Base-by-base conservation (phyloP, 2,888 invertebrate species). In the Zootermopsis nevadensis region DNA sequence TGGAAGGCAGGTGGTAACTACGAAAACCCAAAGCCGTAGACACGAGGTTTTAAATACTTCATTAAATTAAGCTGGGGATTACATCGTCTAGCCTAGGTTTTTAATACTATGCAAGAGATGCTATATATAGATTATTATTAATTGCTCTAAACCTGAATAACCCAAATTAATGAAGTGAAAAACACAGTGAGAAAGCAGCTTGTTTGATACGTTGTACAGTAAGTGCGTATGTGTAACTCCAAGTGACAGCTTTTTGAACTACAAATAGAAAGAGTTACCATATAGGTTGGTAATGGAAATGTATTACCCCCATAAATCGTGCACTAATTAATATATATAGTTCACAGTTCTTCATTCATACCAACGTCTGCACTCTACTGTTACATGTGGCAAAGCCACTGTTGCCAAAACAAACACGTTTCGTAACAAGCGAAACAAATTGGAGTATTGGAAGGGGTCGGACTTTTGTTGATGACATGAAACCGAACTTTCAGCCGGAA, bases 121-220 rank as follows among this genome's bases (percentile, higher is more conserved):
- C 53, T 53, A n/a, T 60, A 8, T n/a, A n/a, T 15, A 31, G 42
- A 77, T 77, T 55, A 77, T 77, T 77, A 77, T 55, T 77, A 77
- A 77, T 55, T 77, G 55, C 77, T 24, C 31, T 77, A 77, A 77
- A 55, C 77, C 55, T 55, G 22, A 55, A 77, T 55, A 77, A 77
- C 53, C 55, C 55, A 55, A 77, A 77, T 55, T 38, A 77, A 77
- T 77, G 77, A 77, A 55, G 77, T 55, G 77, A 77, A 77, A 77
- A 77, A 77, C 24, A 19, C 30, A 27, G 60, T 27, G 27, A 60
- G 27, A 60, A 60, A 8, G 19, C 19, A 19, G 48, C 19, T 15
- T 48, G 48, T 12, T 12, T 19, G n/a, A 48, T 48, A n/a, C 24
- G 55, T 22, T n/a, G 55, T 12, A 53, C 31, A 27, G 77, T n/a